phyloP scores from a whole-genome alignment of 2,888 invertebrate genomes.

The Tridacna crocea region DNA sequence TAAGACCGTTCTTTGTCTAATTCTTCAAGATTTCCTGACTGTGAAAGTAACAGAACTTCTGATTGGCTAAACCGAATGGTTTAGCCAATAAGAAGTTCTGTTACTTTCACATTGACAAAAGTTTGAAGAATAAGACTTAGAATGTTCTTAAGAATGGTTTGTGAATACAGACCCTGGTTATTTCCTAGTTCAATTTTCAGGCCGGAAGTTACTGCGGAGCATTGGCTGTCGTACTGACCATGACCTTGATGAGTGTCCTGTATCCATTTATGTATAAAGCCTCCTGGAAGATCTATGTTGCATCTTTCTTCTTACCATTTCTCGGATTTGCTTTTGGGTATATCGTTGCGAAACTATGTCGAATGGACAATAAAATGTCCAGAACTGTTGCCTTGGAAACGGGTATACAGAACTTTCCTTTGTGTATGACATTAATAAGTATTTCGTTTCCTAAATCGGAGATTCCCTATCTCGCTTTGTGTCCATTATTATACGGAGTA shows the following conservation, averaged over 20 bases:
- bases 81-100: no score
- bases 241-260: slow-evolving; percentile 73
- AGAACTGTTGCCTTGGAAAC: slow-evolving; percentile 79
- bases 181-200: slow-evolving; percentile 60
- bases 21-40: no score
- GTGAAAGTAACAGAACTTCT: no score
- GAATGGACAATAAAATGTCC: slow-evolving; percentile 63
- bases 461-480: slow-evolving; percentile 61
- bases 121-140: no score
- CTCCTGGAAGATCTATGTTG: slow-evolving; percentile 74
- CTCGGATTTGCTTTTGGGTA: slow-evolving; percentile 76
- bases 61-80: no score
- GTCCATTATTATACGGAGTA: slow-evolving; percentile 65
- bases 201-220: slow-evolving; percentile 75
- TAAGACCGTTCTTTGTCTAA: no score
- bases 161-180: no score
- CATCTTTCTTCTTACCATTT: slow-evolving; percentile 72
- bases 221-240: slow-evolving; percentile 74
- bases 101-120: no score
- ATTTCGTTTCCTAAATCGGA: slow-evolving; percentile 69
- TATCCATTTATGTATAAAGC: slow-evolving; percentile 77
- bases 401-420: slow-evolving; percentile 79
- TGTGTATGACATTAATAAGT: slow-evolving; percentile 77
- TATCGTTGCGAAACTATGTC: slow-evolving; percentile 64
- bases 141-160: no score